Evolutionary conservation across 2,888 invertebrate species (phyloP).

Genomic region (Tenthredo amoena): DNA sequence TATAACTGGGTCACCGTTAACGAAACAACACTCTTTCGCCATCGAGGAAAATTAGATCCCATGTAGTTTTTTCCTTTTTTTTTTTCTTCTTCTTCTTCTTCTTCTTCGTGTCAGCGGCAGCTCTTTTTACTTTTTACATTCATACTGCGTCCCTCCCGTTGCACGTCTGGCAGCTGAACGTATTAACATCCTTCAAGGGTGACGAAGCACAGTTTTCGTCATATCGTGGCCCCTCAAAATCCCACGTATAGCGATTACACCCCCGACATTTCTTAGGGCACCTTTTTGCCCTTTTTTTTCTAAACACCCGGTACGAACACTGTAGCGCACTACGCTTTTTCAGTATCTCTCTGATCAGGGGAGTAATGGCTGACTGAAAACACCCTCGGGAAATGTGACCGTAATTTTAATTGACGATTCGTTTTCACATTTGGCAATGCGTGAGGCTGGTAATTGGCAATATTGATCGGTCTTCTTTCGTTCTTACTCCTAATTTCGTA

Average conservation of each 20-base stretch:
- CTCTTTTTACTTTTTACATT: neutral
- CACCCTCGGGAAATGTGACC: neutral
- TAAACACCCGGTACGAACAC: neutral
- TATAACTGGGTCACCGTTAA: constrained; percentile 45
- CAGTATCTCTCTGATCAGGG: neutral
- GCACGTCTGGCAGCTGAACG: neutral
- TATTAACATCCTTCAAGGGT: neutral
- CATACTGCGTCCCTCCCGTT: neutral
- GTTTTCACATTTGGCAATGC: too few species aligned
- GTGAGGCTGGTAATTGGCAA: too few species aligned
- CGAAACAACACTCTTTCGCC: constrained; percentile 41
- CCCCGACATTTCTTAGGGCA: neutral
- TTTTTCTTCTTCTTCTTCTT: neutral
- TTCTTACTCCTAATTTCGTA: too few species aligned
- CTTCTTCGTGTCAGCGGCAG: neutral
- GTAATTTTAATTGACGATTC: neutral
- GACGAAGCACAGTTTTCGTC: neutral
- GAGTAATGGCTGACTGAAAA: neutral
- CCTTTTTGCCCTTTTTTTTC: neutral
- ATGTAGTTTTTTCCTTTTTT: neutral
- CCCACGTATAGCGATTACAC: neutral
- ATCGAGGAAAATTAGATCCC: constrained; percentile 35
- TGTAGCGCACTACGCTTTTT: neutral
- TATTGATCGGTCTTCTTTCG: neutral
- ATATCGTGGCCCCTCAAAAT: neutral